phyloP scores from a whole-genome alignment of 2,888 invertebrate genomes.

The Dasypogon diadema region DNA sequence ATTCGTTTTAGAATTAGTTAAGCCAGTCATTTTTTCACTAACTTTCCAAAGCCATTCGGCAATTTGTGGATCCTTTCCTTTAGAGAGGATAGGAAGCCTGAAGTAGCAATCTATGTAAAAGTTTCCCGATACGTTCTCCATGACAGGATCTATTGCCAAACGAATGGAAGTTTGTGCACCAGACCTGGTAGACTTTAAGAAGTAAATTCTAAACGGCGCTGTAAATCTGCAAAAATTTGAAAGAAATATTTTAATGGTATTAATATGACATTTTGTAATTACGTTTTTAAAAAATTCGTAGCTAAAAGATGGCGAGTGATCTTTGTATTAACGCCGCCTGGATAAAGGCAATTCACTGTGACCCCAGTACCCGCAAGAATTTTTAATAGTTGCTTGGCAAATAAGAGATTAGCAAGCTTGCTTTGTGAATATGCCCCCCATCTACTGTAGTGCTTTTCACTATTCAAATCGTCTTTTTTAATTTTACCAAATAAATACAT shows the following conservation, averaged over 20 bases:
- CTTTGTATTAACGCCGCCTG: constrained; percentile 78
- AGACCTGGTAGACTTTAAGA: constrained; percentile 56
- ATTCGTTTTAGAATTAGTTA: not conserved
- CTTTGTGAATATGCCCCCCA: constrained; percentile 76
- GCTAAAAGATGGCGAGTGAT: no score
- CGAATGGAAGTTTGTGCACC: constrained; percentile 58
- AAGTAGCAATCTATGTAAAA: constrained; percentile 72
- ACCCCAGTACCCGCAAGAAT: constrained; percentile 72
- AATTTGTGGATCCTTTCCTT: constrained; percentile 69
- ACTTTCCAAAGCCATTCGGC: no score
- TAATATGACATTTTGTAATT: no score
- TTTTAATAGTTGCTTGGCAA: constrained; percentile 74
- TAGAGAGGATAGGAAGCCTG: constrained; percentile 66
- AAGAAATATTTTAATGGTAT: no score
- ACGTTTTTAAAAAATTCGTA: no score
- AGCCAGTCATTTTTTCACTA: constrained; percentile 54
- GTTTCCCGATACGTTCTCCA: constrained; percentile 55
- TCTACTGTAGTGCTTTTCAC: constrained; percentile 73
- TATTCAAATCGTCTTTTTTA: constrained; percentile 77
- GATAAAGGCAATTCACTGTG: constrained; percentile 76
- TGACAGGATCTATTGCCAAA: constrained; percentile 56
- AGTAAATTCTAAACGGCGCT: constrained; percentile 17
- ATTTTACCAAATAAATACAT: constrained; percentile 76
- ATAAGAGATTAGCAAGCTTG: constrained; percentile 80
- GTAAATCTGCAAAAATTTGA: no score